Percentiles rank a stretch among this genome's conserved stretches.
phyloP scores from a whole-genome alignment of 2,797 vertebrate genomes.

The Pseudochromis fuscus region DNA sequence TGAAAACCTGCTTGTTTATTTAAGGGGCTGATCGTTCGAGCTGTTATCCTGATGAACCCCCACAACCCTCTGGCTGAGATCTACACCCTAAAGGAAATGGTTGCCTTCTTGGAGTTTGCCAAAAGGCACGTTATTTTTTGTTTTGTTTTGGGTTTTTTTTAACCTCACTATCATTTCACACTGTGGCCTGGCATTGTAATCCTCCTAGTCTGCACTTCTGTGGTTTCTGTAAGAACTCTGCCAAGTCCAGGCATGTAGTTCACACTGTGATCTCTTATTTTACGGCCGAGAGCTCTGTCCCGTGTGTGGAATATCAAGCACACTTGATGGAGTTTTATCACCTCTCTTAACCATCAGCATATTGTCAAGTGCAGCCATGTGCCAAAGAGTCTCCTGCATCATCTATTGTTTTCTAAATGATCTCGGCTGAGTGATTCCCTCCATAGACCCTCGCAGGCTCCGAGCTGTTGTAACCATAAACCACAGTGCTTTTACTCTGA shows the following conservation, averaged over 20 bases:
- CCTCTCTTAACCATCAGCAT: slow-evolving; percentile 65
- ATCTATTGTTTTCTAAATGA: slow-evolving; percentile 67
- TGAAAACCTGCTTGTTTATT: slow-evolving; percentile 34
- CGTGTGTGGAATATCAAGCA: slow-evolving; percentile 58
- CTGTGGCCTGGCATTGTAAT: slow-evolving; percentile 27
- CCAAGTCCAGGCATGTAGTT: slow-evolving; percentile 31
- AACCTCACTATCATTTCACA: slow-evolving; percentile 13
- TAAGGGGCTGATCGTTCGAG: slow-evolving; percentile 90
- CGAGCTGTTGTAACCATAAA: slow-evolving; percentile 68
- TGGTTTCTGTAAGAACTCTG: slow-evolving; percentile 35
- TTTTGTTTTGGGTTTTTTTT: too few species aligned
- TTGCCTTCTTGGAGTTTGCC: slow-evolving; percentile 92
- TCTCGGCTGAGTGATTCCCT: slow-evolving; percentile 49
- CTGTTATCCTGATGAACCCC: slow-evolving; percentile 94
- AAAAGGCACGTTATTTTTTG: slow-evolving; percentile 93
- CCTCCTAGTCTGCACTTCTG: slow-evolving; percentile 17
- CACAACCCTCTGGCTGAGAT: slow-evolving; percentile 96
- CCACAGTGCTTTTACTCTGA: slow-evolving; percentile 50
- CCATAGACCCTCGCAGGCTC: slow-evolving; percentile 23
- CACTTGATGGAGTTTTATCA: slow-evolving; percentile 62
- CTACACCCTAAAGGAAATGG: slow-evolving; percentile 90
- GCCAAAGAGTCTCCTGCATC: slow-evolving; percentile 57
- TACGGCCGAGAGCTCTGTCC: slow-evolving; percentile 42
- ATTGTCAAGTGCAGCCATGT: slow-evolving; percentile 67
- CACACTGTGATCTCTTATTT: slow-evolving; percentile 41